Base-by-base conservation (phyloP, 2,888 invertebrate genomes). In the Sarcophaga caerulescens region DNA sequence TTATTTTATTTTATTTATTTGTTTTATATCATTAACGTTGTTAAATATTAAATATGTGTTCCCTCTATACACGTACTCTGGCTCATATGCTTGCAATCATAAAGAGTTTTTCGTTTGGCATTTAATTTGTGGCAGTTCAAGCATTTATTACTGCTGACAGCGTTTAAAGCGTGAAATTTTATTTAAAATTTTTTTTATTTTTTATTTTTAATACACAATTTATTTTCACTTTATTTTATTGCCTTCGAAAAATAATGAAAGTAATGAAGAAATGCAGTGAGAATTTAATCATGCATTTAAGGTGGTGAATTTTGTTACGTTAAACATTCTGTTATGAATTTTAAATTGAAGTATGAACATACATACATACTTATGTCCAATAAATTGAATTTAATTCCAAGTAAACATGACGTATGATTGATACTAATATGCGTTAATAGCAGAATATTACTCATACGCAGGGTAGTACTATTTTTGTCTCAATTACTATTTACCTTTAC, bases 101-200 rank as follows among this genome's bases (percentile, higher is more conserved):
- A 52, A 52, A 52, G 52, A 17, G 17, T 52, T 12, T 17, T 52
- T 52, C 14, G 52, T 68, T 74, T 68, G 45, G 23, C 68, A 84
- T 84, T 84, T 78, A 84, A 84, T 78, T 84, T 84, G 83, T 74
- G 78, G 68, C 25, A 69, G 44, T 25, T 78, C 68, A 78, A 74
- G 44, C 62, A 57, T 78, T 81, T 83, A 74, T 74, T 78, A 74
- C 23, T 73, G 68, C 14, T 78, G 68, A 84, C 73, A 74, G 63
- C 4, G 4, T 14, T 63, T 45, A 78, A 74, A 35, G 17, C 52
- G 44, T 59, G 65, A 82, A 76, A 73, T 82, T 77, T 66, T 60
- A 4, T 77, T 82, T 62, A 68, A 66, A 66, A 66, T 73, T 35
- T 11, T 65, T 62, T 70, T 65, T 35, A 17, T 35, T 17, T 63